A percentile compares a stretch with the other conserved stretches of the same genome.
phyloP scores from a whole-genome alignment of 2,797 vertebrate species.

The Karalla daura region DNA sequence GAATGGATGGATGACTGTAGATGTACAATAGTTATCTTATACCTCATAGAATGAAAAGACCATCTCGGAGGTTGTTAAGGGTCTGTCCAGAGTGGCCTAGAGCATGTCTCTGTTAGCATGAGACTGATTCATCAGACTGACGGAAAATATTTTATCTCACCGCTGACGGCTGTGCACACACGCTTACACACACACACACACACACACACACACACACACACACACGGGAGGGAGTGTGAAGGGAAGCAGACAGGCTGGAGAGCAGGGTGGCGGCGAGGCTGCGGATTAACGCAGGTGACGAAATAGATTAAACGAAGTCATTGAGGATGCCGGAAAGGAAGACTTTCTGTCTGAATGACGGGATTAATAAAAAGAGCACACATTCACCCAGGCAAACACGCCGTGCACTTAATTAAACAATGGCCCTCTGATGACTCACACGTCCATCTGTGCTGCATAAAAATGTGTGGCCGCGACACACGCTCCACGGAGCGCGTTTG shows the following conservation, averaged over 20 bases:
- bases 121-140: not conserved
- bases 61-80: not conserved
- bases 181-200: too few species aligned
- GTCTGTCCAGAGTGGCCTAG: not conserved
- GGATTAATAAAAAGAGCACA: constrained; percentile 48
- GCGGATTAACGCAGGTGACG: constrained; percentile 49
- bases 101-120: not conserved
- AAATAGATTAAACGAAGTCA: constrained; percentile 53
- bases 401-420: constrained; percentile 43
- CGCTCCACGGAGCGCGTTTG: not conserved
- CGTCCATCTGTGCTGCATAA: constrained; percentile 57
- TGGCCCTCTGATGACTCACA: constrained; percentile 50
- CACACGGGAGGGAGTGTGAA: not conserved
- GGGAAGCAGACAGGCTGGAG: not conserved
- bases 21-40: not conserved
- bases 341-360: constrained; percentile 34
- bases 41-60: not conserved
- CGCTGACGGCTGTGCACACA: too few species aligned
- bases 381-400: constrained; percentile 40
- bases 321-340: constrained; percentile 24
- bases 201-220: too few species aligned
- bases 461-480: constrained; percentile 30
- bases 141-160: too few species aligned
- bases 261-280: not conserved
- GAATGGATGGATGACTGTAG: not conserved